These are phyloP conservation scores for Catocala nupta DNA, from an alignment of 2,888 invertebrate genomes.

Conservation along the genomic window DNA sequence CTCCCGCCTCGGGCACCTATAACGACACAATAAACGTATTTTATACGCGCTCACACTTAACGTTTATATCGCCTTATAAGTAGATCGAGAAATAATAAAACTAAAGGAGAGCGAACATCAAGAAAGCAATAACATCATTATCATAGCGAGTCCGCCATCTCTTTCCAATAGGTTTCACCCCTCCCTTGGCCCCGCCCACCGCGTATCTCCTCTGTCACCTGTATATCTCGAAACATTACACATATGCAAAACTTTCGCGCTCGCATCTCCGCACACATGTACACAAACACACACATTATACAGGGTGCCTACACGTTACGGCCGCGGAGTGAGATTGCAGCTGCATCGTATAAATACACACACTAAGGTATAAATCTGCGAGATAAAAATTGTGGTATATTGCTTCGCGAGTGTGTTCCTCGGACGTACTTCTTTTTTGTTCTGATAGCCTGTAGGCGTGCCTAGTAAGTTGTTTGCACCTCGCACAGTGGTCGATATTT, in stretches of 20 bases:
- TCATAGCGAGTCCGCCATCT: conserved; percentile 86
- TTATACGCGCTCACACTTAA: conserved; percentile 85
- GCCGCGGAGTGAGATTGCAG: conserved; percentile 47
- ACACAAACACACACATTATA: conserved; percentile 47
- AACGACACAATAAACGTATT: conserved; percentile 85
- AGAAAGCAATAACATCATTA: conserved; percentile 88
- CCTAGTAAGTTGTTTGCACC: conserved; percentile 85
- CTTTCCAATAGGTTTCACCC: conserved; percentile 86
- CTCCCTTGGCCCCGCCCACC: conserved; percentile 83
- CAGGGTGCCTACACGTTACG: conserved; percentile 53
- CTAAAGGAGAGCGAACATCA: conserved; percentile 85
- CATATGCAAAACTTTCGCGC: conserved; percentile 87
- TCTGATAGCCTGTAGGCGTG: conserved; percentile 81
- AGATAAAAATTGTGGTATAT: conserved; percentile 86
- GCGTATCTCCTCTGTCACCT: conserved; percentile 86
- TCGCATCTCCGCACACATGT: conserved; percentile 72
- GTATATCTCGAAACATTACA: conserved; percentile 87
- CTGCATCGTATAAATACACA: conserved; percentile 57
- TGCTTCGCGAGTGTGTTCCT: conserved; percentile 69
- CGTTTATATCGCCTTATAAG: conserved; percentile 86
- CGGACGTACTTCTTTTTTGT: conserved; percentile 73
- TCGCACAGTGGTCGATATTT: conserved; percentile 85
- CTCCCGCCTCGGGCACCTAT: conserved; percentile 65
- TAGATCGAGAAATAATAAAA: conserved; percentile 87
- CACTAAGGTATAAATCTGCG: conserved; percentile 79